Evolutionary conservation across 2,888 invertebrate species (phyloP).

Genomic region (Proisotoma minuta): DNA sequence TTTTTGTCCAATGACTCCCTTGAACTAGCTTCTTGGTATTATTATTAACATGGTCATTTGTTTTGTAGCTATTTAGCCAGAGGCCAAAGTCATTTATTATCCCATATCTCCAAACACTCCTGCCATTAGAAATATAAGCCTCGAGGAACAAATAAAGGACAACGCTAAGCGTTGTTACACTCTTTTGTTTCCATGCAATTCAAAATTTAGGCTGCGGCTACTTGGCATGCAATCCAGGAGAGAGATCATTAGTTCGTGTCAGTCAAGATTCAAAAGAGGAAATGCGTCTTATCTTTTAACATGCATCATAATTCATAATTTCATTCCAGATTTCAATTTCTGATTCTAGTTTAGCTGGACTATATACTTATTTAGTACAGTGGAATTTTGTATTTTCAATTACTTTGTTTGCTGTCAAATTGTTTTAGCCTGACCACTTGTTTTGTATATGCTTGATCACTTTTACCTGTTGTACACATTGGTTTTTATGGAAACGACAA

Average conservation of each 20-base stretch:
- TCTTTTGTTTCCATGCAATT: constrained; percentile 3
- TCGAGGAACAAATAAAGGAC: background rate
- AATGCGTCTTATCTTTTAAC: constrained; percentile 4
- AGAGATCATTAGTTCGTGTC: constrained; percentile 20
- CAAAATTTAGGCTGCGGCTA: constrained; percentile 1
- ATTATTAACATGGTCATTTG: too few relatives aligned
- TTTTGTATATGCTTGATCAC: too few relatives aligned
- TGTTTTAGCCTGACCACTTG: too few relatives aligned
- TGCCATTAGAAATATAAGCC: constrained; percentile 3
- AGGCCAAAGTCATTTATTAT: constrained; percentile 7
- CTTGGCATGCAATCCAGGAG: constrained; percentile 15
- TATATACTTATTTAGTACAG: too few relatives aligned
- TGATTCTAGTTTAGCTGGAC: background rate
- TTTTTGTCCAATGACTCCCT: too few relatives aligned
- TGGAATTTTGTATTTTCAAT: too few relatives aligned
- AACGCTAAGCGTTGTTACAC: background rate
- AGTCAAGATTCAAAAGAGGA: constrained; percentile 10
- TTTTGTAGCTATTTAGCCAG: background rate
- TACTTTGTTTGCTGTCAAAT: too few relatives aligned
- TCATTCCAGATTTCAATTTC: background rate
- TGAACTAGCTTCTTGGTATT: too few relatives aligned
- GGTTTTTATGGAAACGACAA: background rate
- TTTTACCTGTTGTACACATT: too few relatives aligned
- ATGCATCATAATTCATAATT: constrained; percentile 6
- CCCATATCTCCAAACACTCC: background rate